Percentiles rank a stretch among this genome's conserved stretches.
phyloP scores from a whole-genome alignment of 2,113 vertebrate genomes.

The Ornithorhynchus anatinus region DNA sequence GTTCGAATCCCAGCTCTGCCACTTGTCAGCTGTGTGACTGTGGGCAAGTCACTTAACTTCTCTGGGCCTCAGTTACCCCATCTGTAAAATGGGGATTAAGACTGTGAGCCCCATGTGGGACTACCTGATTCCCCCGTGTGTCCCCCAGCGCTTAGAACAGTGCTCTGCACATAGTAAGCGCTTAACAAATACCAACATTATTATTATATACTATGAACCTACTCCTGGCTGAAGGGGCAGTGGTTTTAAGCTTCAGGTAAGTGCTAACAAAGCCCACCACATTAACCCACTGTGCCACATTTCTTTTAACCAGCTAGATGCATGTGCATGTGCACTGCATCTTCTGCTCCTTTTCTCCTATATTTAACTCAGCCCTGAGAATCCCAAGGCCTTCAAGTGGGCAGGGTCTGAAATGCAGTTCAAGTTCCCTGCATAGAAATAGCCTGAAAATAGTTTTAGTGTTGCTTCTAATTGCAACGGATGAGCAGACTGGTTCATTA shows the following conservation, averaged over 20 bases:
- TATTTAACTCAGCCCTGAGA: conserved; percentile 72
- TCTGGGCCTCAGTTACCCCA: too few relatives aligned
- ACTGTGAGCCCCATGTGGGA: too few relatives aligned
- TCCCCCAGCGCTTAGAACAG: too few relatives aligned
- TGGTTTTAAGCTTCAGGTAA: neutral
- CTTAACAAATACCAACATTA: too few relatives aligned
- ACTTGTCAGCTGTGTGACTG: too few relatives aligned
- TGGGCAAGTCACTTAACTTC: too few relatives aligned
- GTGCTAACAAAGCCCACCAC: neutral
- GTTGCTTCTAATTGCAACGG: conserved; percentile 89
- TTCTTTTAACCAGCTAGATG: too few relatives aligned
- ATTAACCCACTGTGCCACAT: neutral
- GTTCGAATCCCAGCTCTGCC: too few relatives aligned
- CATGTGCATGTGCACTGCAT: too few relatives aligned
- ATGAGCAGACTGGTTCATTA: conserved; percentile 86
- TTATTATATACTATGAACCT: neutral
- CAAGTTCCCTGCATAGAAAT: conserved; percentile 81
- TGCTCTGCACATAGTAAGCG: too few relatives aligned
- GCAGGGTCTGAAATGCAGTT: conserved; percentile 63
- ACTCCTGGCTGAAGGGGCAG: neutral
- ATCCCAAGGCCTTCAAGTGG: conserved; percentile 19
- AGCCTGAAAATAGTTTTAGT: conserved; percentile 80
- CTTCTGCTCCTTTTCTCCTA: conserved; percentile 49
- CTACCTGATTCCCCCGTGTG: too few relatives aligned
- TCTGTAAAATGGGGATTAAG: too few relatives aligned